Conservation (phyloP, 2,888 invertebrate species). For the Scaeva pyrastri region DNA sequence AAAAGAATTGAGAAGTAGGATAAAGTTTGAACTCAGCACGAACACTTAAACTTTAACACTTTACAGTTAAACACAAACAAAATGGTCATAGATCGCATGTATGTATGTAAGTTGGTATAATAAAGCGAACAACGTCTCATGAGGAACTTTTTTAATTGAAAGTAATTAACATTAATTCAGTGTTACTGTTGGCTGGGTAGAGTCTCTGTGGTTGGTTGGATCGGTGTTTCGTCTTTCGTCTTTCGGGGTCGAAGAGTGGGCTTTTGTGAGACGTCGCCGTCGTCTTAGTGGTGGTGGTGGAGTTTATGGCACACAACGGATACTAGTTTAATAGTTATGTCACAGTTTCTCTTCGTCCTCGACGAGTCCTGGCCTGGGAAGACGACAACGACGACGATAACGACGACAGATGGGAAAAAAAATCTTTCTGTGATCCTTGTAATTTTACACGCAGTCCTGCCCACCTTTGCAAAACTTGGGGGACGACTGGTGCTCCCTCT, state of each 20-base stretch:
- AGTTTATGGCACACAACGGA: constrained; percentile 51
- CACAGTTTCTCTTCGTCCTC: constrained; percentile 40
- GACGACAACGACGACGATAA: too few species aligned
- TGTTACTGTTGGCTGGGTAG: constrained; percentile 18
- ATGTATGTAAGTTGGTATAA: constrained; percentile 24
- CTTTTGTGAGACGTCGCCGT: background rate
- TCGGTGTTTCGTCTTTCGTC: too few species aligned
- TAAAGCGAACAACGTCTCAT: constrained; percentile 62
- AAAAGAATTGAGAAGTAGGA: constrained; percentile 14
- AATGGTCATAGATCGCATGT: constrained; percentile 51
- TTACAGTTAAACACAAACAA: constrained; percentile 58
- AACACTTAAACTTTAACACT: constrained; percentile 73
- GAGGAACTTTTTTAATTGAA: constrained; percentile 70
- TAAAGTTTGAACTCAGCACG: constrained; percentile 49
- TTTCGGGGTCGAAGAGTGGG: constrained; percentile 22
- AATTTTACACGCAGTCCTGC: constrained; percentile 34
- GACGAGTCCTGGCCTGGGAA: background rate
- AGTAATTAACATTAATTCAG: constrained; percentile 73
- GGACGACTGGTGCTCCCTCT: background rate
- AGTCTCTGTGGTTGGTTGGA: background rate
- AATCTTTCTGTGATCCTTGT: constrained; percentile 42
- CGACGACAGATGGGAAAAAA: constrained; percentile 28
- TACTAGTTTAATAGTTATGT: constrained; percentile 47
- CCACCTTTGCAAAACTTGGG: background rate
- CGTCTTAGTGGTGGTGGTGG: too few species aligned